Evolutionary conservation across 2,797 vertebrate genomes (phyloP).

Genomic region (Percopsis omiscomaycus): DNA sequence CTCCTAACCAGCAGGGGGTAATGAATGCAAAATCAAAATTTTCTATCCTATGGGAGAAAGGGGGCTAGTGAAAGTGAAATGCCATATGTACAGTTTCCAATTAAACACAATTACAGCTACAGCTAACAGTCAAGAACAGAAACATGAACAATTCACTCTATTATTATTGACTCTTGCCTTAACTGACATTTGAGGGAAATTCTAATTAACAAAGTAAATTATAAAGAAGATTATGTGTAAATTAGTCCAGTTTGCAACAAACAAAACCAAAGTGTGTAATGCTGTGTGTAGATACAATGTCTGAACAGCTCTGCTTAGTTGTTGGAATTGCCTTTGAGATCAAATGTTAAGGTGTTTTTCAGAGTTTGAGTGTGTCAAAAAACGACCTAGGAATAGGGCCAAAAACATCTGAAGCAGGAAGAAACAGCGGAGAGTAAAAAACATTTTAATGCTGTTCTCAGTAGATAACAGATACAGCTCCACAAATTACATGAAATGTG

Average conservation of each 20-base stretch:
- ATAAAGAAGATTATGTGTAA: too few species aligned
- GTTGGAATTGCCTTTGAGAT: constrained; percentile 27
- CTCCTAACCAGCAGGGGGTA: constrained; percentile 47
- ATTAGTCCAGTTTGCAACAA: not conserved
- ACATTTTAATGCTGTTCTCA: constrained; percentile 24
- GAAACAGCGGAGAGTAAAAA: constrained; percentile 22
- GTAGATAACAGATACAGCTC: constrained; percentile 30
- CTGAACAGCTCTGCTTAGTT: constrained; percentile 14
- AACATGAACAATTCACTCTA: constrained; percentile 25
- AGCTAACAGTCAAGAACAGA: constrained; percentile 16
- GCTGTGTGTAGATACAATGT: too few species aligned
- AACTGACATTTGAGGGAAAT: constrained; percentile 13
- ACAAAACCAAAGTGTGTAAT: too few species aligned
- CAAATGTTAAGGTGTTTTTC: constrained; percentile 6
- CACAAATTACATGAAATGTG: constrained; percentile 10
- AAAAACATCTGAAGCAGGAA: constrained; percentile 22
- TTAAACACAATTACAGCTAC: constrained; percentile 27
- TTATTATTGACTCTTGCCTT: not conserved
- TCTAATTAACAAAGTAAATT: constrained; percentile 13
- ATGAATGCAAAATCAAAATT: constrained; percentile 36
- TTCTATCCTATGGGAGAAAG: not conserved
- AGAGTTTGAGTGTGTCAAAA: constrained; percentile 25
- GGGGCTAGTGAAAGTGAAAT: not conserved
- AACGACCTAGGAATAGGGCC: constrained; percentile 18
- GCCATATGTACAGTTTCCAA: constrained; percentile 8